These are phyloP conservation scores for Aradus depressus DNA, from an alignment of 2,888 invertebrate species.

Conservation along the genomic window DNA sequence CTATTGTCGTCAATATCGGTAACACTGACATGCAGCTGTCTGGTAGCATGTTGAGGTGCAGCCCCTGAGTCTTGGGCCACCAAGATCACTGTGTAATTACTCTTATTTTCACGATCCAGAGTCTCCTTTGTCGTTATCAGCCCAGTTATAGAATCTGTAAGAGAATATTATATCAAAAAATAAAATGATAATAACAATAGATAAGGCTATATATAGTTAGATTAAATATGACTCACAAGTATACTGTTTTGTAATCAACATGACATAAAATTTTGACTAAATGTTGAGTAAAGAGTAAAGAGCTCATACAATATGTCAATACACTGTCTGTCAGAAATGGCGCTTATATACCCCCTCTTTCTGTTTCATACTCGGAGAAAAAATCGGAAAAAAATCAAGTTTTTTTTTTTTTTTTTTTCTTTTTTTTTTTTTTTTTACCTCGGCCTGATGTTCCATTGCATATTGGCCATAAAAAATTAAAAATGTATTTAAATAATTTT, in stretches of 20 bases:
- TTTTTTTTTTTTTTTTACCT: no score
- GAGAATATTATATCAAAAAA: neutral
- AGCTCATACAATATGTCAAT: no score
- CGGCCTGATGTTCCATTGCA: no score
- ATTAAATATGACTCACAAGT: neutral
- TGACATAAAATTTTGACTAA: no score
- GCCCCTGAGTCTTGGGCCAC: slow-evolving; percentile 67
- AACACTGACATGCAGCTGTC: slow-evolving; percentile 50
- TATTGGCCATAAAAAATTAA: no score
- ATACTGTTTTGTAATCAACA: neutral
- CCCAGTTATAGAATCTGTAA: slow-evolving; percentile 52
- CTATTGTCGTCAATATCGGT: slow-evolving; percentile 69
- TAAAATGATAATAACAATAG: neutral
- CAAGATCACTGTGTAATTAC: slow-evolving; percentile 61
- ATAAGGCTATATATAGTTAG: neutral
- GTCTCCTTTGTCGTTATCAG: slow-evolving; percentile 55
- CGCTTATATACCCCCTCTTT: no score
- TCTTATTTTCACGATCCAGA: slow-evolving; percentile 63
- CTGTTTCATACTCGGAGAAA: no score
- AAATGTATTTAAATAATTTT: no score
- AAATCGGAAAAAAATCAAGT: no score
- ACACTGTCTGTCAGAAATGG: no score
- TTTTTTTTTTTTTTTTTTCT: no score
- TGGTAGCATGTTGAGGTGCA: slow-evolving; percentile 61
- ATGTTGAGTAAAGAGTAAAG: no score